Percentiles rank a stretch among this genome's conserved stretches.
phyloP scores from a whole-genome alignment of 2,113 vertebrate species.

The Dasyurus viverrinus region DNA sequence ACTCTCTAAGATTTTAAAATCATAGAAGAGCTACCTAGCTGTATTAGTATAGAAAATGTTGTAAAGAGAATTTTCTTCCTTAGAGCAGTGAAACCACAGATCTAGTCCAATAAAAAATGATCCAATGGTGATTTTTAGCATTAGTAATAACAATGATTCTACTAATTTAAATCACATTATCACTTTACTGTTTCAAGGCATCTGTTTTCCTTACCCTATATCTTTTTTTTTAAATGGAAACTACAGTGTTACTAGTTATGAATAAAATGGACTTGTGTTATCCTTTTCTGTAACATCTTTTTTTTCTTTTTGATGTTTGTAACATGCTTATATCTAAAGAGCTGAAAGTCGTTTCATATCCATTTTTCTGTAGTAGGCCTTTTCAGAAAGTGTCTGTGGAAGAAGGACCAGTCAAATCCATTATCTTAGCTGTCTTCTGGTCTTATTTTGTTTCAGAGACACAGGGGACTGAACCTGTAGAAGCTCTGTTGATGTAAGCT shows the following conservation, averaged over 20 bases:
- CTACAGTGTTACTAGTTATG: not conserved
- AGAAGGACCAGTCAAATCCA: constrained; percentile 28
- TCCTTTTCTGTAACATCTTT: constrained; percentile 22
- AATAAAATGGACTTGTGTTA: constrained; percentile 20
- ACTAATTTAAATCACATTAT: not conserved
- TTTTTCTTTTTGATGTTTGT: constrained; percentile 25
- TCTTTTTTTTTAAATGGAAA: not conserved
- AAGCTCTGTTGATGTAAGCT: constrained; percentile 48
- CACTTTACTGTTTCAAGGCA: not conserved
- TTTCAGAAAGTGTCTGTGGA: not conserved
- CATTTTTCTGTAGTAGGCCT: constrained; percentile 12
- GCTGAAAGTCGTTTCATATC: constrained; percentile 15
- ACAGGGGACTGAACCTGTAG: constrained; percentile 55
- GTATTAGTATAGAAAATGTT: not conserved
- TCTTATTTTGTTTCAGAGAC: constrained; percentile 65
- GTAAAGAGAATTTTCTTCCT: not conserved
- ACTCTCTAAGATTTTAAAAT: not conserved
- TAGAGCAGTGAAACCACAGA: not conserved
- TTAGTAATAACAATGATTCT: not conserved
- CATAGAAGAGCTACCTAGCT: not conserved
- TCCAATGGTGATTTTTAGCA: not conserved
- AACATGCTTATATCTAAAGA: not conserved
- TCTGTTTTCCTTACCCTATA: not conserved
- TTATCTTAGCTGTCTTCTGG: constrained; percentile 55
- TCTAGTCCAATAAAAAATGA: not conserved